Base-by-base conservation (phyloP, 2,113 vertebrate genomes). In the Megaptera novaeangliae region DNA sequence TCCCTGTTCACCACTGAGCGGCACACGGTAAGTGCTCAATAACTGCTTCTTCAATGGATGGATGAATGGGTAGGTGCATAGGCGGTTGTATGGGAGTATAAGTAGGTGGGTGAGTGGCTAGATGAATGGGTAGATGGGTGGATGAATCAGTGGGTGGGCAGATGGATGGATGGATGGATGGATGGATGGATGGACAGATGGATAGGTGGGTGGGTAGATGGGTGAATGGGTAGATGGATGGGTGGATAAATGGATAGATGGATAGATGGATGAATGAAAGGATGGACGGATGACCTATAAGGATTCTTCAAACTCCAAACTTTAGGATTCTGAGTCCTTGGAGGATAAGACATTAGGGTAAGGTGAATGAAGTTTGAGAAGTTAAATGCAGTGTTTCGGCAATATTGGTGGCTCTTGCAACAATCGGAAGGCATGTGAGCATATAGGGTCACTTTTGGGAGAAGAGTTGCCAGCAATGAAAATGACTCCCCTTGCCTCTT, bases 401-500 rank as follows among this genome's bases (percentile, higher is more conserved):
- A 23, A 25, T 15, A 11, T 0, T 1, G 44, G 27, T 34, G 83
- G 59, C 21, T 77, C 41, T 49, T 39, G 6, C 9, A 39, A 29
- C 3, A 12, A 17, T 3, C 39, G 44, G 52, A 64, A 83, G 52
- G 49, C 21, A 15, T 3, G 0, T 4, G n/a, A 61, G 59, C 29
- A n/a, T 5, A 31, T 0, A 74, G 41, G 39, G 41, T 78, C 66
- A 31, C n/a, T 92, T 94, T 88, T 2, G 72, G 82, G 64, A 84
- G 63, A 69, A 46, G 31, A n/a, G n/a, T 52, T 46, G 52, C 46
- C 71, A 27, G 46, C 34, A 90, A 64, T 34, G 92, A 88, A 96
- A 97, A 49, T 6, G 44, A 96, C 36, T 18, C 94, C 52, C 21
- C 41, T 81, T 86, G 31, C 49, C n/a, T 75, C 84, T 71, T 96